A percentile compares a stretch with the other conserved stretches of the same genome.
phyloP scores from a whole-genome alignment of 2,888 invertebrate species.

The Amaurobius ferox region DNA sequence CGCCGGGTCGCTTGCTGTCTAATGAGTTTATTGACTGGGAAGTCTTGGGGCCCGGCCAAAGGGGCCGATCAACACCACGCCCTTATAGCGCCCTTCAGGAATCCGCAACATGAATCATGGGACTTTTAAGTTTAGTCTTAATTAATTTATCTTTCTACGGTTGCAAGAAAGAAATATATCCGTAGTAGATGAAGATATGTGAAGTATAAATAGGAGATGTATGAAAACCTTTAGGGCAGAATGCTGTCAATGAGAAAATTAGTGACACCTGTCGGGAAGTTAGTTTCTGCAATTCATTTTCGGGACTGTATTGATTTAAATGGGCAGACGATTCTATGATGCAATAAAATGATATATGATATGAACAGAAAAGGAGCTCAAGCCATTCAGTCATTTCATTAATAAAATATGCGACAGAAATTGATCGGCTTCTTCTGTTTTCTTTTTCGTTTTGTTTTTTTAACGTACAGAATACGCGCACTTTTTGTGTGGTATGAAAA shows the following conservation, averaged over 20 bases:
- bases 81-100: constrained; percentile 54
- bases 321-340: no score
- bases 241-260: background rate
- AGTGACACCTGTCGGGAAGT: background rate
- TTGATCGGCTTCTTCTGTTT: no score
- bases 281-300: background rate
- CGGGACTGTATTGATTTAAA: background rate
- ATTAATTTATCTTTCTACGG: constrained; percentile 67
- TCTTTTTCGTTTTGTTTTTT: no score
- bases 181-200: constrained; percentile 24
- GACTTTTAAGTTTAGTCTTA: constrained; percentile 30
- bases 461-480: no score
- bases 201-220: constrained; percentile 25
- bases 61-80: constrained; percentile 61
- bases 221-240: constrained; percentile 9
- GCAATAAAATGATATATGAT: no score
- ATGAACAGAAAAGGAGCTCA: no score
- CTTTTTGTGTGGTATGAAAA: no score
- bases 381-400: no score
- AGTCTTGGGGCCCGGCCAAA: constrained; percentile 58
- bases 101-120: constrained; percentile 21
- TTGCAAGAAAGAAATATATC: constrained; percentile 3
- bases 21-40: constrained; percentile 71
- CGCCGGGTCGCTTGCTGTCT: constrained; percentile 60
- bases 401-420: no score